Percentiles rank a stretch among this genome's conserved stretches.
phyloP scores from a whole-genome alignment of 2,888 invertebrate genomes.

The Belgica antarctica region DNA sequence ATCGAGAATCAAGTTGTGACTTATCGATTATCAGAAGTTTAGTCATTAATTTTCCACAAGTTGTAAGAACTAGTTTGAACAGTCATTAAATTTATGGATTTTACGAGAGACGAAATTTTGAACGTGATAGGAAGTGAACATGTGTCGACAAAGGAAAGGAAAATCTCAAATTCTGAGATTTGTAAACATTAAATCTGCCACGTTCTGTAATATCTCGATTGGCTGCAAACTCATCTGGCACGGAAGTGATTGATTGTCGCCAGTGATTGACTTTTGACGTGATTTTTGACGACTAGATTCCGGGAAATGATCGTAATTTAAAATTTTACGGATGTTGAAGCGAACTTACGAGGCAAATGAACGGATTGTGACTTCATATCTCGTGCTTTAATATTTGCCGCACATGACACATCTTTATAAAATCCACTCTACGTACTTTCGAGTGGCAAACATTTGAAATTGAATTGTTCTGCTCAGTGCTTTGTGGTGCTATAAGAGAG shows the following conservation, averaged over 20 bases:
- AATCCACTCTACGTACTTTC: slow-evolving; percentile 8
- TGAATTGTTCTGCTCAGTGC: slow-evolving; percentile 2
- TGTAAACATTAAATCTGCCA: slow-evolving; percentile 16
- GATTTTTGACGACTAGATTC: too few species aligned
- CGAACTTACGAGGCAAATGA: background rate
- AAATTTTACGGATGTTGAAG: too few species aligned
- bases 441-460: background rate
- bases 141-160: background rate
- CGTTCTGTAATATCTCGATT: background rate
- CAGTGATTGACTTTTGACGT: background rate
- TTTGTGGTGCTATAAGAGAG: background rate
- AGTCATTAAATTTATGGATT: too few species aligned
- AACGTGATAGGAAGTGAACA: background rate
- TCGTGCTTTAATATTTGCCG: background rate
- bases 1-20: too few species aligned
- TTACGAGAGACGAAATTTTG: too few species aligned
- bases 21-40: too few species aligned
- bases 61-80: too few species aligned
- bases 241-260: slow-evolving; percentile 18
- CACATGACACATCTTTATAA: slow-evolving; percentile 3
- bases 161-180: slow-evolving; percentile 4
- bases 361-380: background rate
- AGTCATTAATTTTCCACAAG: too few species aligned
- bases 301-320: too few species aligned
- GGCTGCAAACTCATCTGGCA: background rate